Evolutionary conservation across 2,113 vertebrate species (phyloP).

Genomic region (Sapajus apella): DNA sequence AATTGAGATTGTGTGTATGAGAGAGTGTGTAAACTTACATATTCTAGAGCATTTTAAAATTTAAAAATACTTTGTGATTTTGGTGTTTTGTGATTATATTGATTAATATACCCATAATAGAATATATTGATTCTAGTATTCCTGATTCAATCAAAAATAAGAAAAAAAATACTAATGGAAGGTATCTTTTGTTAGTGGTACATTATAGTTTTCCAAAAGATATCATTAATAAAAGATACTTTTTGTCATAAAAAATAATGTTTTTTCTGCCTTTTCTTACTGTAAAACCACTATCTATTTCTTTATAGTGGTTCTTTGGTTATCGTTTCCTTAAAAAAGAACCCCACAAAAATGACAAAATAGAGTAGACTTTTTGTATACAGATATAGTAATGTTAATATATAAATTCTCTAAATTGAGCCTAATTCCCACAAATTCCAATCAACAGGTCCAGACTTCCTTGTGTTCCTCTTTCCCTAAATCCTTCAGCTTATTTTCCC

Average conservation of each 20-base stretch:
- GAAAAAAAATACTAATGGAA: neutral
- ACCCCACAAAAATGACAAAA: neutral
- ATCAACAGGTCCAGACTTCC: constrained; percentile 47
- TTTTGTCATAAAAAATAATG: neutral
- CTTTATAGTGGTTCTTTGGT: neutral
- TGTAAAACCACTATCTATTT: neutral
- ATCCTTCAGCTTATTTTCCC: constrained; percentile 59
- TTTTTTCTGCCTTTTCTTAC: neutral
- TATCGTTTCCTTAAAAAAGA: neutral
- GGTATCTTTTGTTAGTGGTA: neutral
- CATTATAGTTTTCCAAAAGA: neutral
- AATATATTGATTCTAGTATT: neutral
- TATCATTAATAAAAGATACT: neutral
- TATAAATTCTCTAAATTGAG: neutral
- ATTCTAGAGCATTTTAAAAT: neutral
- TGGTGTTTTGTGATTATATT: neutral
- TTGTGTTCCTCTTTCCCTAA: constrained; percentile 50
- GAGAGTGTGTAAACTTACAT: no score
- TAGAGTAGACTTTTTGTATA: neutral
- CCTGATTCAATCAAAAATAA: neutral
- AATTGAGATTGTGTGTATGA: neutral
- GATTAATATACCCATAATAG: neutral
- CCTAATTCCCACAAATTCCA: neutral
- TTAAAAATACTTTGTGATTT: neutral
- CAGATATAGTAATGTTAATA: neutral